Base-by-base conservation (phyloP, 2,797 vertebrate species). In the Tokudaia muenninki region DNA sequence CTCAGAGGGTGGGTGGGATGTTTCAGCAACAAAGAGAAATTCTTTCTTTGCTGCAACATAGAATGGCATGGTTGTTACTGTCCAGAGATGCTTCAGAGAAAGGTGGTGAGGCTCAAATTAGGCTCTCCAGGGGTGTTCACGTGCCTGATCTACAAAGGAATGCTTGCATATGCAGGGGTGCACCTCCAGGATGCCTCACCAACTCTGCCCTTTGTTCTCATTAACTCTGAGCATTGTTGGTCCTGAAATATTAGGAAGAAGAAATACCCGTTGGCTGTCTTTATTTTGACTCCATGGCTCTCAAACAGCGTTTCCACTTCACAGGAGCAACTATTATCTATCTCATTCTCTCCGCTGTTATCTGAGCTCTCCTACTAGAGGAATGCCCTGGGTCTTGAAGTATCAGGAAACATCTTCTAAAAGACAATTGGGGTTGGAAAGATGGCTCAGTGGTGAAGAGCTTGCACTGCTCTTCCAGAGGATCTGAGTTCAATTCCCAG, bases 11-110 rank as follows among this genome's bases (percentile, higher is more conserved):
- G 41, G 97, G 93, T 83, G 0, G 2, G 74, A 77, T 95, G 87
- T 78, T 91, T 87, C 81, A 55, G 37, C 44, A 63, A 14, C 11
- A 16, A 3, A 37, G 65, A 21, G 81, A 97, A 97, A 80, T 89
- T 57, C 70, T 96, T 97, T 84, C 57, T 92, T 47, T 75, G 37
- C 52, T 94, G 91, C 87, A 65, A 84, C 95, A 81, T 94, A 93
- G 50, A 91, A 22, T 61, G 79, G 44, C 13, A 0, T 0, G 4
- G 70, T 47, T 57, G 26, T 29, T 65, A 16, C 96, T 82, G 81
- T 75, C 79, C 57, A 96, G 84, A 92, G 3, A 14, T 74, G 55
- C 41, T 93, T 91, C 57, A 65, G 63, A 94, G 83, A 94, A 31
- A 24, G 72, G 34, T 95, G 95, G 67, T 57, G 72, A 83, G 97